Evolutionary conservation across 2,888 invertebrate species (phyloP).

Genomic region (Conops quadrifasciatus): DNA sequence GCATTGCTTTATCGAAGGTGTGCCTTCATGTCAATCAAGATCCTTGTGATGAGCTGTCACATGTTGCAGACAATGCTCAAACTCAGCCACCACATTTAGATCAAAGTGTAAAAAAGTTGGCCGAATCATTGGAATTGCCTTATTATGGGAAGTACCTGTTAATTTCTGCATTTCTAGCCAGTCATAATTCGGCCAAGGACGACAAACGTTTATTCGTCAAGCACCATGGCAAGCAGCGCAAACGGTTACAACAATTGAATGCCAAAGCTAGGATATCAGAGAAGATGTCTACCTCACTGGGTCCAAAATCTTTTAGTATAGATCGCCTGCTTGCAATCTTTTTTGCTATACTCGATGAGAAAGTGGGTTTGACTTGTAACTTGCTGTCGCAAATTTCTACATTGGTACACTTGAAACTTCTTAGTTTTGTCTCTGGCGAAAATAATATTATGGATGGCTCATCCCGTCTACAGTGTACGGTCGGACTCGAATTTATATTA

Average conservation of each 20-base stretch:
- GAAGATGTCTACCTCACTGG: constrained; percentile 74
- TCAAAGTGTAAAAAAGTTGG: constrained; percentile 68
- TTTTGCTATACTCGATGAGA: constrained; percentile 85
- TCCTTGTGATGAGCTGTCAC: neutral
- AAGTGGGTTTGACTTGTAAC: constrained; percentile 85
- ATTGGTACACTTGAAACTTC: constrained; percentile 82
- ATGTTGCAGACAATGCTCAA: neutral
- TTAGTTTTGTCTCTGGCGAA: constrained; percentile 76
- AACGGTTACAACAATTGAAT: constrained; percentile 70
- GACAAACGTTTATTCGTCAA: constrained; percentile 89
- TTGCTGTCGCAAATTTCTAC: constrained; percentile 88
- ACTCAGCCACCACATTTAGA: constrained; percentile 37
- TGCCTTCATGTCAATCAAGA: constrained; percentile 70
- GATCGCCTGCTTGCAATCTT: constrained; percentile 88
- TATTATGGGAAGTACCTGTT: constrained; percentile 89
- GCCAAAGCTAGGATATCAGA: constrained; percentile 70
- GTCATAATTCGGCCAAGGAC: constrained; percentile 88
- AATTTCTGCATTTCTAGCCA: constrained; percentile 90
- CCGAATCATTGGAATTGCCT: constrained; percentile 80
- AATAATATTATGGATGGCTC: constrained; percentile 75
- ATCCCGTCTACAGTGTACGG: constrained; percentile 87
- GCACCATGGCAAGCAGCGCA: constrained; percentile 77
- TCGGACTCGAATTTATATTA: constrained; percentile 81
- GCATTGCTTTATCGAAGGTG: constrained; percentile 77
- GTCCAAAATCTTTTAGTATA: constrained; percentile 84